A percentile compares a stretch with the other conserved stretches of the same genome.
Conservation (phyloP, 2,888 invertebrate species). For the Leucophenga maculata region DNA sequence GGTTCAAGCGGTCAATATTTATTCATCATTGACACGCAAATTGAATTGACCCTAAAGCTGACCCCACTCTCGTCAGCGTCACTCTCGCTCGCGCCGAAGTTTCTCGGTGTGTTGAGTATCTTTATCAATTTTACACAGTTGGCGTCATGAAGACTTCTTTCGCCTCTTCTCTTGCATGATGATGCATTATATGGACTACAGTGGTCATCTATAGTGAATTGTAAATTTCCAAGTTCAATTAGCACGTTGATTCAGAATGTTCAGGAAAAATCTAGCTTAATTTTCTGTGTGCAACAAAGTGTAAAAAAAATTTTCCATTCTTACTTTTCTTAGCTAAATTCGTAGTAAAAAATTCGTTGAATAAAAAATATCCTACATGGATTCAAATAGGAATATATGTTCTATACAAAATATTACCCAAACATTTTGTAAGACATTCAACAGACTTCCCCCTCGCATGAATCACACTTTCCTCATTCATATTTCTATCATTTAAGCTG, state of each 20-base stretch:
- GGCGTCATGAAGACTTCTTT: too few relatives aligned
- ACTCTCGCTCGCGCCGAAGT: slow-evolving; percentile 16
- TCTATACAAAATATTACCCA: too few relatives aligned
- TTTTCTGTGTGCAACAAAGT: neutral
- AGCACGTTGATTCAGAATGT: neutral
- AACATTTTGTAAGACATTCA: too few relatives aligned
- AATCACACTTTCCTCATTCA: too few relatives aligned
- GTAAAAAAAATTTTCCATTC: too few relatives aligned
- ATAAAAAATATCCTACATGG: too few relatives aligned
- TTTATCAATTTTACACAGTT: slow-evolving; percentile 11
- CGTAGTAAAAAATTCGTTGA: too few relatives aligned
- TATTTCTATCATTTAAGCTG: too few relatives aligned
- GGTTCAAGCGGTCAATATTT: slow-evolving; percentile 4
- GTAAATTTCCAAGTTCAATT: slow-evolving; percentile 41
- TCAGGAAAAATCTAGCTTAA: slow-evolving; percentile 15
- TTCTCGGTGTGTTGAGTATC: too few relatives aligned
- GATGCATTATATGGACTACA: neutral
- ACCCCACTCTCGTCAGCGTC: slow-evolving; percentile 45
- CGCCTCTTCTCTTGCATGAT: neutral
- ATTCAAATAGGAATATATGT: too few relatives aligned
- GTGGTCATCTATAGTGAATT: slow-evolving; percentile 15
- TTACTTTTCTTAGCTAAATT: too few relatives aligned
- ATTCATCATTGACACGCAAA: slow-evolving; percentile 40
- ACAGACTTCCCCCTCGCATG: too few relatives aligned
- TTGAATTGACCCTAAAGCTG: slow-evolving; percentile 50